Base-by-base conservation (phyloP, 1,140 invertebrate species). In the Drosophila rhopaloa region DNA sequence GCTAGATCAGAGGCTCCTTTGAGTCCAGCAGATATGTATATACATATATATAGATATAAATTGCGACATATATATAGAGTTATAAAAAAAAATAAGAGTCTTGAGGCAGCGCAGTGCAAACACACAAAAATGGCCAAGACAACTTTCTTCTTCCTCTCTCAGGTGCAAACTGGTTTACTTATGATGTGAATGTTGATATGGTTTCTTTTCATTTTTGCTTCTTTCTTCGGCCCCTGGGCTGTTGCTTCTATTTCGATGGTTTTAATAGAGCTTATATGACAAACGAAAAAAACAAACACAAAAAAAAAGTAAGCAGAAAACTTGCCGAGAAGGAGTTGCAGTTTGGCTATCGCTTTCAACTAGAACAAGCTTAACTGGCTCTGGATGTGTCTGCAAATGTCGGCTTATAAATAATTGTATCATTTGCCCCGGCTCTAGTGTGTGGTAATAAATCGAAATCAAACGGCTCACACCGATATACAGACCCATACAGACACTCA, bases 101-200 rank as follows among this genome's bases (percentile, higher is more conserved):
- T 84, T 59, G 73, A 32, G 50, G 57, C 70, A 56, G 50, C 46
- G 35, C 59, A 50, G 55, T 54, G 71, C 74, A 77, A 71, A 71
- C 38, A 67, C 83, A 78, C 85, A 58, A 89, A 89, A 89, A 89
- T 89, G 84, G 84, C 85, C 84, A 89, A 89, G 84, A 89, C 84
- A 89, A 89, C 84, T 89, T 89, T 89, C 84, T 89, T 89, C 84
- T 89, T 90, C 84, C 84, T 89, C 84, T 89, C 84, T 89, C 85
- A 89, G 84, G 84, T 89, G 84, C 84, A 89, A 89, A 89, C 84
- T 89, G 84, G 84, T 89, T 89, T 89, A 89, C 85, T 89, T 89
- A 89, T 89, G 84, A 89, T 89, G 84, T 89, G 84, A 89, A 89
- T 89, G 84, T 89, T 89, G 84, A 89, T 89, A 89, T 79, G 84